Base-by-base conservation (phyloP, 37 sponge, comb jelly and placozoan genomes). In the Chondrilla cf. caribensis region DNA sequence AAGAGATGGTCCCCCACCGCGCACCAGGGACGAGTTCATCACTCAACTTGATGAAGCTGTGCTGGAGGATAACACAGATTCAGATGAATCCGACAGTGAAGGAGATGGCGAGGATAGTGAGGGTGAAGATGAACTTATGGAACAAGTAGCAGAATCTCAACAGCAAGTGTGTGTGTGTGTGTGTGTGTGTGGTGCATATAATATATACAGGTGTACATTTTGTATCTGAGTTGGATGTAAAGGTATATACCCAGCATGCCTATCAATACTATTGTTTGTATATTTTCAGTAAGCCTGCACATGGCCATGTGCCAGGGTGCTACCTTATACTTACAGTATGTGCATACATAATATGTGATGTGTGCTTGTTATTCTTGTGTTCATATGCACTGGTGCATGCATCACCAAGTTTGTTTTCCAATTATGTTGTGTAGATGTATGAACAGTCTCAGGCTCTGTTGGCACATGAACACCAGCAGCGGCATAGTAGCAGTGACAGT, bases 361-460 rank as follows among this genome's bases (percentile, higher is more conserved):
- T 11, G 11, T 14, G 11, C 11, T 11, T 47, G 51, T 14, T 47
- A 47, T 47, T 47, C 11, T 47, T 47, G 11, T 47, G 51, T 47
- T 6, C 11, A 47, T 11, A 47, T 47, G 6, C 9, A 11, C 51
- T 47, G 6, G 51, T 47, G n/a, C n/a, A n/a, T n/a, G n/a, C n/a
- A n/a, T n/a, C n/a, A n/a, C n/a, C n/a, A n/a, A 14, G 51, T 11
- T 47, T 47, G 51, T 47, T 47, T 47, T 47, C 51, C 51, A 47
- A 11, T 11, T 47, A 47, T 70, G 72, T 22, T n/a, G 9, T 42
- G 1, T 6, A 89, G 90, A 89, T 89, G 90, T 89, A 81, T 79
- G 79, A 89, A 18, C 86, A 89, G 76, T 89, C 90, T 14, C 90
- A 85, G 54, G 90, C 90, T 11, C 58, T 89, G 2, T 76, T 62